phyloP scores from a whole-genome alignment of 2,797 vertebrate genomes.

The Enteromius anoplus region DNA sequence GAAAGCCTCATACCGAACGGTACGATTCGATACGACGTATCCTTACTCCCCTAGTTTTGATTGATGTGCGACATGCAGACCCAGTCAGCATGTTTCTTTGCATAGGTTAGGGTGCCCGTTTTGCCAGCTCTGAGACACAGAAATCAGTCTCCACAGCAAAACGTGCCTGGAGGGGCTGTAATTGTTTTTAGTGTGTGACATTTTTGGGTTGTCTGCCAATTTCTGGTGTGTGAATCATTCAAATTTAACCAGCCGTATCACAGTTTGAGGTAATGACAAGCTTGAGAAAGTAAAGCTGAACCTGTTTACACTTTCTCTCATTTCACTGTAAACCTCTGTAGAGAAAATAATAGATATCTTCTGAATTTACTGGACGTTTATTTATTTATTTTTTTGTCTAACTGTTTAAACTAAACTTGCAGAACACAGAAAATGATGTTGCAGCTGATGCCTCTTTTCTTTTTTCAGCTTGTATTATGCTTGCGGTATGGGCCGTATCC shows the following conservation, averaged over 20 bases:
- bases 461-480: constrained; percentile 2
- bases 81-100: background rate
- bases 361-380: constrained; percentile 3
- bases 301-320: constrained; percentile 18
- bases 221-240: constrained; percentile 18
- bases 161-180: background rate
- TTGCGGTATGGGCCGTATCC: background rate
- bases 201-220: constrained; percentile 20
- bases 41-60: background rate
- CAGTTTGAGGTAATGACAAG: constrained; percentile 31
- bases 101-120: background rate
- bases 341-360: constrained; percentile 21
- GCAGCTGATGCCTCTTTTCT: background rate
- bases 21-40: too few species aligned
- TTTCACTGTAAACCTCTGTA: constrained; percentile 10
- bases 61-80: background rate
- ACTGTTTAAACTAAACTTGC: background rate
- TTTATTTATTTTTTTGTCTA: constrained; percentile 10
- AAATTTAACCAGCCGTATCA: constrained; percentile 11
- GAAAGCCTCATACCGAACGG: too few species aligned
- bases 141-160: constrained; percentile 26
- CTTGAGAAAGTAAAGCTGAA: constrained; percentile 21
- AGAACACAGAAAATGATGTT: background rate
- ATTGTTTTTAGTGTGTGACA: background rate
- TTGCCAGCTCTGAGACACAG: background rate